These are phyloP conservation scores for Accipiter cooperii DNA, from an alignment of 2,113 vertebrate genomes.

Conservation along the genomic window DNA sequence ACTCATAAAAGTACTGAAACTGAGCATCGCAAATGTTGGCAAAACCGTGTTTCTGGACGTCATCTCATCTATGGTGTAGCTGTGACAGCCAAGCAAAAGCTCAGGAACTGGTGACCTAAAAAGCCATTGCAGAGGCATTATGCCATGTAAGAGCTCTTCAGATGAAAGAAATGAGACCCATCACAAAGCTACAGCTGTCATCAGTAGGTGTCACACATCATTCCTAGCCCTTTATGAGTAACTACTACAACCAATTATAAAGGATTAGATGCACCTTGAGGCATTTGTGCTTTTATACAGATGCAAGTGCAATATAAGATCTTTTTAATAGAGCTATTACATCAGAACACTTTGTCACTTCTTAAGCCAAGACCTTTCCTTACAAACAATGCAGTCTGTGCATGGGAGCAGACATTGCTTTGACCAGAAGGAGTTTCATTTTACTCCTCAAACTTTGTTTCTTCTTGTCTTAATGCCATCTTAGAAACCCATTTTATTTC, in stretches of 20 bases:
- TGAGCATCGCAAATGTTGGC: constrained; percentile 76
- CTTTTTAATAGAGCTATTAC: constrained; percentile 27
- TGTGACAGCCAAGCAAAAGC: constrained; percentile 80
- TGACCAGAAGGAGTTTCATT: background rate
- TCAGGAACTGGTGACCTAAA: constrained; percentile 70
- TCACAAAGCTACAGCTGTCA: background rate
- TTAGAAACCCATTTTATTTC: background rate
- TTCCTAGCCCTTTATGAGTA: background rate
- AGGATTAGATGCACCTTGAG: background rate
- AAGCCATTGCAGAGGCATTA: background rate
- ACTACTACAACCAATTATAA: background rate
- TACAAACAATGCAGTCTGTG: background rate
- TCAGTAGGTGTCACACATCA: background rate
- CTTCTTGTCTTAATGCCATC: background rate
- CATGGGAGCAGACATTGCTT: background rate
- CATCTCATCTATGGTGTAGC: constrained; percentile 76
- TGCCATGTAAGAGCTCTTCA: background rate
- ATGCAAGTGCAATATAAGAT: background rate
- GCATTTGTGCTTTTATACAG: background rate
- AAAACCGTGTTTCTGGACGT: constrained; percentile 67
- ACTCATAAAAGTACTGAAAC: constrained; percentile 84
- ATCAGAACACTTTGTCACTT: background rate
- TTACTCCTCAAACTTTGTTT: background rate
- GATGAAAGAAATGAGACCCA: background rate
- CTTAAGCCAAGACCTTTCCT: background rate